Evolutionary conservation across 2,113 vertebrate species (phyloP), one percentile per base, ranked within the genome.

Genomic region (Arenaria interpres): DNA sequence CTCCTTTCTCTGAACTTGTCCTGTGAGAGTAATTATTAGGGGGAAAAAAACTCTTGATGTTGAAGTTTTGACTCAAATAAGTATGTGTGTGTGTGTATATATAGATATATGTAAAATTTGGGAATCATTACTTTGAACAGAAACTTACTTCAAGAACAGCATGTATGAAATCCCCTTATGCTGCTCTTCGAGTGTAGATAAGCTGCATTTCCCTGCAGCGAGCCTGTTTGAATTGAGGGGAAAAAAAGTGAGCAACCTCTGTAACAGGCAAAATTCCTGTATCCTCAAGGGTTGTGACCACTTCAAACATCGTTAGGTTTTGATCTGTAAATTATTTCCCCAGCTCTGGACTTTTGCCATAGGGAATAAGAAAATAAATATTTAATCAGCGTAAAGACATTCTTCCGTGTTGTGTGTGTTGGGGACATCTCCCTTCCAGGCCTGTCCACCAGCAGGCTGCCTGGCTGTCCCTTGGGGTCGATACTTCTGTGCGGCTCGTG

Each of bases 281-380:
- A 25, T 77, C 51, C 72, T 75, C 45, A 72, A 32, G 76, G 72
- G 56, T 68, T 89, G 16, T 46, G 83, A 50, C 69, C 43, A 63
- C 82, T 86, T 78, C 79, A 92, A 64, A 89, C 6, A 9, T 85
- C 48, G 37, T 68, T 64, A 32, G 4, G 5, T 45, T 90, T 84
- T 45, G 64, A 24, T 72, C 57, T 87, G 23, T 45, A 89, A 68
- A 62, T 90, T 69, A 54, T 83, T 95, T 94, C 69, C 33, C 64
- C 12, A 24, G 18, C 24, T 92, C 32, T 90, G 24, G 88, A 7
- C 57, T 91, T 88, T 89, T 92, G 60, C 93, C 5, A 2, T 10
- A 45, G 62, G 66, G 64, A 92, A 56, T 71, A 62, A 59, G 50
- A 69, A 64, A 89, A 37, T 67, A 91, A 87, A 72, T 85, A 56